Base-by-base conservation (phyloP, 2,888 invertebrate genomes). In the Hoplodrina ambigua region DNA sequence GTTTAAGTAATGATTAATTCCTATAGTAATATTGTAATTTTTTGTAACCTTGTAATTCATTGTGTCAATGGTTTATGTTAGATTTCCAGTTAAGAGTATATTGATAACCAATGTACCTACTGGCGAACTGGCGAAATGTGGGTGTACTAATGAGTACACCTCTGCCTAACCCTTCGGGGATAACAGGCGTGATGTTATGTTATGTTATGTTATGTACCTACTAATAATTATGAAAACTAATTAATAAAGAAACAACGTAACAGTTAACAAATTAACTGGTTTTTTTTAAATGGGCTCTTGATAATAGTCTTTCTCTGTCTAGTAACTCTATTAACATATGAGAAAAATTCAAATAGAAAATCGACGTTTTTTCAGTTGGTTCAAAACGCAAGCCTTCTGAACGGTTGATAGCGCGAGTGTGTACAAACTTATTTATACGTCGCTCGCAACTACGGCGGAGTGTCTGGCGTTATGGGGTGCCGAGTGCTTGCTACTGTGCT, bases 391-490 rank as follows among this genome's bases (percentile, higher is more conserved):
- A 79, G 73, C 63, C 62, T 73, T 74, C 66, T 52, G 69, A 71
- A 79, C 62, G 60, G 62, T 58, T 75, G 70, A 56, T 75, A 71
- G 74, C 54, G 46, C 63, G 77, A 71, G 75, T 73, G 70, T 81
- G 64, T 81, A 72, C 66, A 67, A 69, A 83, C 79, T 81, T 79
- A 79, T 84, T 76, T 74, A 84, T 76, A 74, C 76, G 67, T 76
- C 65, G 70, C 80, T 74, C 55, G 72, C 70, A 70, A 72, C 82
- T 70, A 68, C 70, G 70, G 75, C 63, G 77, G 85, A 84, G 86
- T 90, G 92, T 93, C 93, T 90, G 85, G 86, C 88, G 87, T 85
- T 85, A 86, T 84, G 86, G 90, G 89, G 91, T 86, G 90, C 86
- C 87, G 90, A 90, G 91, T 89, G 89, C 88, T 86, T 85, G 83